phyloP scores from a whole-genome alignment of 2,113 vertebrate genomes.

The Chloropsis hardwickii region DNA sequence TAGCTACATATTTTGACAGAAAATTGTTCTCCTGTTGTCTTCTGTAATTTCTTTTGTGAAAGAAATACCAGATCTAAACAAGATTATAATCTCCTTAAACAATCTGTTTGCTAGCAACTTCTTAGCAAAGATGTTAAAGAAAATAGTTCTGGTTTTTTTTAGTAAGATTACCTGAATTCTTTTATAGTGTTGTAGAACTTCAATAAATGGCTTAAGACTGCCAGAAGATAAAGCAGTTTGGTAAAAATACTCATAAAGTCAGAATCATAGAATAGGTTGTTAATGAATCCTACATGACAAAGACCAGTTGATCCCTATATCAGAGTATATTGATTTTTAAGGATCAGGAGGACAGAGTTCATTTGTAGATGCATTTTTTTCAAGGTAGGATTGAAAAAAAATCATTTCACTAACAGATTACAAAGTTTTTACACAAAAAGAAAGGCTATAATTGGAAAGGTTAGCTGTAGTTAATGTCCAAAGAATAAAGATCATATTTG shows the following conservation, averaged over 20 bases:
- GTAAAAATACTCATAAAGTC: neutral
- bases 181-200: neutral
- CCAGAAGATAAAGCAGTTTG: neutral
- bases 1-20: neutral
- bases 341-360: neutral
- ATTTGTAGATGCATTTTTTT: neutral
- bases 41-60: neutral
- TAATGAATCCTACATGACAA: neutral
- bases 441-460: neutral
- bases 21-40: neutral
- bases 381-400: neutral
- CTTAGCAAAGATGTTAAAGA: neutral
- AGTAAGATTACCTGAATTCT: rapidly evolving
- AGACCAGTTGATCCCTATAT: neutral
- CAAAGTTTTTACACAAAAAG: neutral
- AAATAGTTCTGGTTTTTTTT: neutral
- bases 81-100: neutral
- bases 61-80: neutral
- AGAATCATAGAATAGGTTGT: neutral
- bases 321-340: neutral
- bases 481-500: neutral
- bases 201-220: neutral
- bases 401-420: neutral
- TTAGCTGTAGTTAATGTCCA: neutral
- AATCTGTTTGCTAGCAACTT: neutral